Percentiles rank a stretch among this genome's conserved stretches.
phyloP scores from a whole-genome alignment of 2,888 invertebrate species.

The Nephrotoma guestfalica region DNA sequence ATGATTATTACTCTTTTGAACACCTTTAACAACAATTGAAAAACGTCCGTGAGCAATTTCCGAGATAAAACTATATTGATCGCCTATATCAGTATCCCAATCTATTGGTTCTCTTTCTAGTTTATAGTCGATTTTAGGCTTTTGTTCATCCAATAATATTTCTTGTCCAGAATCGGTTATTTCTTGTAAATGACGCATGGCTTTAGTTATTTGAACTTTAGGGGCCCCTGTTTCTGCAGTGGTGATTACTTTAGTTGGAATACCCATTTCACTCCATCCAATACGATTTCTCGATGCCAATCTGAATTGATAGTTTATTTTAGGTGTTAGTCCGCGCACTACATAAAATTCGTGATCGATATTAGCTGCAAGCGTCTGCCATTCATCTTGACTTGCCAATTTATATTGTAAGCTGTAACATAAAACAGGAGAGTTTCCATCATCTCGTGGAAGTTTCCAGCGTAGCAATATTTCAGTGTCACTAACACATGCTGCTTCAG shows the following conservation, averaged over 20 bases:
- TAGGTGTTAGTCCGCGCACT: constrained; percentile 59
- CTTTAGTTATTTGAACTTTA: constrained; percentile 64
- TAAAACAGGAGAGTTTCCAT: constrained; percentile 78
- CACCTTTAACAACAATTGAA: constrained; percentile 68
- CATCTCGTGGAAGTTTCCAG: constrained; percentile 88
- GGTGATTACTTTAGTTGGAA: constrained; percentile 58
- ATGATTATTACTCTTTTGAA: constrained; percentile 58
- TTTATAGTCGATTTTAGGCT: constrained; percentile 54
- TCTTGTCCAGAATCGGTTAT: constrained; percentile 70
- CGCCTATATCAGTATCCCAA: constrained; percentile 52
- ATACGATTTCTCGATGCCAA: constrained; percentile 79
- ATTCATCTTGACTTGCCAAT: constrained; percentile 57
- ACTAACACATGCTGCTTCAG: constrained; percentile 64
- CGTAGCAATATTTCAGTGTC: constrained; percentile 74
- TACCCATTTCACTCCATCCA: constrained; percentile 86
- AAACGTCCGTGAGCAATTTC: constrained; percentile 77
- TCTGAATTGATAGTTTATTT: constrained; percentile 77
- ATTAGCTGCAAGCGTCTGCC: constrained; percentile 74
- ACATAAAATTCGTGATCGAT: constrained; percentile 90
- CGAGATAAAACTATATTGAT: constrained; percentile 71
- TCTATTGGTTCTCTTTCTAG: constrained; percentile 59
- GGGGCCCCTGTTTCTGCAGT: constrained; percentile 52
- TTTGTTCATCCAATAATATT: constrained; percentile 46
- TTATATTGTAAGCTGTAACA: constrained; percentile 83
- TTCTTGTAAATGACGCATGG: constrained; percentile 72